Base-by-base conservation (phyloP, 2,888 invertebrate genomes). In the Drosophila dives region DNA sequence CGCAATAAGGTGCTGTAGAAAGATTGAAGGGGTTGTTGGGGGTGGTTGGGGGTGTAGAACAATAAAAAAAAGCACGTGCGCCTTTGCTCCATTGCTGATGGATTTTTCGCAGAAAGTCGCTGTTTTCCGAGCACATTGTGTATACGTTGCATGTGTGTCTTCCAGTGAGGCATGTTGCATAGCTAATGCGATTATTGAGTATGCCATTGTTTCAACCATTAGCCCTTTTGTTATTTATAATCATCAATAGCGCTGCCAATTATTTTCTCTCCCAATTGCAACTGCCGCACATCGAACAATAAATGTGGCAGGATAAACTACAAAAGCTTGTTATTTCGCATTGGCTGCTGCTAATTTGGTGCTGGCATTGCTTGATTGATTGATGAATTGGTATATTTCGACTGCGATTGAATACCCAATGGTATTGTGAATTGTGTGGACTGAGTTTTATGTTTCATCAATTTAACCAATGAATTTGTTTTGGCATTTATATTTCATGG, bases 401-500 rank as follows among this genome's bases (percentile, higher is more conserved):
- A 69, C 58, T 66, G 61, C 74, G 68, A 74, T 60, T 80, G 74
- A 78, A 75, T 75, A 62, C 74, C 78, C 66, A 75, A 66, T 58
- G 70, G 58, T 55, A 65, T 65, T 64, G 50, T 71, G 76, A 38
- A 40, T 65, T 64, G 54, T 65, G 67, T 65, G 72, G 85, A 83
- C 67, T 75, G 83, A 80, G 74, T 80, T 83, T 75, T 73, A 70
- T 75, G 75, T 85, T 77, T 81, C 83, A 81, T 72, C 66, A 68
- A 74, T 68, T 60, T 29, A 38, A n/a, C 17, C 56, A 33, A 58
- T 62, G 15, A 58, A 48, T 68, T 36, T 48, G 4, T 49, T 51
- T 69, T n/a, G 36, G 49, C 38, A 50, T 54, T 53, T 15, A 45
- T 45, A 15, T 17, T 49, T 29, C 23, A 40, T 36, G 34, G 10